Conservation (phyloP, 2,797 vertebrate species). For the Sebastes itinus region DNA sequence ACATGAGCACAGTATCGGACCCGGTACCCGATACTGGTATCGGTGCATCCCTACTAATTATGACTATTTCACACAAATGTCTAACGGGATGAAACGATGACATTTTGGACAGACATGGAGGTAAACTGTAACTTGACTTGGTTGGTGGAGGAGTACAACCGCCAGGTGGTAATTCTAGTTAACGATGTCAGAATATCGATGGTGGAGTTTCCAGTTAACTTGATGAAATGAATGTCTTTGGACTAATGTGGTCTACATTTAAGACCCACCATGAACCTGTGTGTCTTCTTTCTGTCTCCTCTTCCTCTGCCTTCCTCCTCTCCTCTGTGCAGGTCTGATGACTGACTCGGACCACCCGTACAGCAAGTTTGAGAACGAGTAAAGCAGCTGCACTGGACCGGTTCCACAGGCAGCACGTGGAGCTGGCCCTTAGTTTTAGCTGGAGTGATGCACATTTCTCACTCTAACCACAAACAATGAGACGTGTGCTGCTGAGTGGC, state of each 20-base stretch:
- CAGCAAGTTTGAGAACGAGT: slow-evolving; percentile 92
- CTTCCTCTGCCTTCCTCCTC: background rate
- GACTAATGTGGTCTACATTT: background rate
- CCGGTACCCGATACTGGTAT: no score
- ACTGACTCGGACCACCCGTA: slow-evolving; percentile 89
- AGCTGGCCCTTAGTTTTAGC: slow-evolving; percentile 6
- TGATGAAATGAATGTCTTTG: background rate
- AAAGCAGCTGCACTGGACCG: slow-evolving; percentile 48
- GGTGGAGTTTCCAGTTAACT: background rate
- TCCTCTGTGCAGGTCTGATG: slow-evolving; percentile 83
- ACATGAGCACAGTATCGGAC: no score
- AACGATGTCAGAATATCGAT: background rate
- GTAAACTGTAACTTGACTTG: background rate
- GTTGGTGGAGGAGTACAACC: background rate
- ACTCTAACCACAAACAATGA: background rate
- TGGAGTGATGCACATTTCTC: background rate
- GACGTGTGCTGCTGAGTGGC: background rate
- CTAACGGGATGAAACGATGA: background rate
- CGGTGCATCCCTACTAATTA: no score
- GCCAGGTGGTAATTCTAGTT: background rate
- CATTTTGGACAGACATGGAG: no score
- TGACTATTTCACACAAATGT: no score
- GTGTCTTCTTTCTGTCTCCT: slow-evolving; percentile 18
- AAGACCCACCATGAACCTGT: background rate
- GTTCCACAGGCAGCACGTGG: background rate